A percentile compares a stretch with the other conserved stretches of the same genome.
Conservation (phyloP, 2,888 invertebrate genomes). For the Cistogaster globosa region DNA sequence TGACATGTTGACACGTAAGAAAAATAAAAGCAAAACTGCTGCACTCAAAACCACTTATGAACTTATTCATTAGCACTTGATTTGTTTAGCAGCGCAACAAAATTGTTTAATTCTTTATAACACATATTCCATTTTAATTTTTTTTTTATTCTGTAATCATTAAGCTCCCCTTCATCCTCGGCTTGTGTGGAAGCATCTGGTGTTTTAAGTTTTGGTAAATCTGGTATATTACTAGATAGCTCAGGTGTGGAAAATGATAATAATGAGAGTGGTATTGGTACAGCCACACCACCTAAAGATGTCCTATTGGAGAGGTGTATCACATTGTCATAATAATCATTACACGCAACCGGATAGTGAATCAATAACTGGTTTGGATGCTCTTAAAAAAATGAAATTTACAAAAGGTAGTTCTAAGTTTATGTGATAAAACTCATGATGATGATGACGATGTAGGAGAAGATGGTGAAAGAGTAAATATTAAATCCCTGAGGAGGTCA, state of each 20-base stretch:
- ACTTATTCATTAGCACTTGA: slow-evolving; percentile 62
- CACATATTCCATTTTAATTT: slow-evolving; percentile 12
- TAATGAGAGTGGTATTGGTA: slow-evolving; percentile 82
- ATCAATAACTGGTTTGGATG: slow-evolving; percentile 80
- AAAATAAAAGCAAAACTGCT: slow-evolving; percentile 31
- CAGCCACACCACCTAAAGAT: slow-evolving; percentile 83
- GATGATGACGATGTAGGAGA: slow-evolving; percentile 76
- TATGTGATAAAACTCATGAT: slow-evolving; percentile 77
- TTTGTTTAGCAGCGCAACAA: slow-evolving; percentile 35
- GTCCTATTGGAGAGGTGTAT: slow-evolving; percentile 80
- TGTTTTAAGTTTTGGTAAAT: slow-evolving; percentile 82
- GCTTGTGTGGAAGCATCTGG: slow-evolving; percentile 82
- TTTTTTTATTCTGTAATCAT: slow-evolving; percentile 19
- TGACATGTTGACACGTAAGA: slow-evolving; percentile 63
- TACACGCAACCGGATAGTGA: slow-evolving; percentile 77
- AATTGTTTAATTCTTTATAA: slow-evolving; percentile 13
- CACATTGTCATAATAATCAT: slow-evolving; percentile 75
- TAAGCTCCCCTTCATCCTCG: slow-evolving; percentile 82
- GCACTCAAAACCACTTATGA: slow-evolving; percentile 30
- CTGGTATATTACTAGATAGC: slow-evolving; percentile 82
- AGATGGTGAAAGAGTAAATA: slow-evolving; percentile 45
- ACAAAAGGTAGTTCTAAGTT: slow-evolving; percentile 82
- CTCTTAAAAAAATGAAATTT: slow-evolving; percentile 80
- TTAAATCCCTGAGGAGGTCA: slow-evolving; percentile 48
- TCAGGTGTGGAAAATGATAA: slow-evolving; percentile 82